Percentiles rank a stretch among this genome's conserved stretches.
phyloP scores from a whole-genome alignment of 2,888 invertebrate species.

The Scrobipalpa atriplicella region DNA sequence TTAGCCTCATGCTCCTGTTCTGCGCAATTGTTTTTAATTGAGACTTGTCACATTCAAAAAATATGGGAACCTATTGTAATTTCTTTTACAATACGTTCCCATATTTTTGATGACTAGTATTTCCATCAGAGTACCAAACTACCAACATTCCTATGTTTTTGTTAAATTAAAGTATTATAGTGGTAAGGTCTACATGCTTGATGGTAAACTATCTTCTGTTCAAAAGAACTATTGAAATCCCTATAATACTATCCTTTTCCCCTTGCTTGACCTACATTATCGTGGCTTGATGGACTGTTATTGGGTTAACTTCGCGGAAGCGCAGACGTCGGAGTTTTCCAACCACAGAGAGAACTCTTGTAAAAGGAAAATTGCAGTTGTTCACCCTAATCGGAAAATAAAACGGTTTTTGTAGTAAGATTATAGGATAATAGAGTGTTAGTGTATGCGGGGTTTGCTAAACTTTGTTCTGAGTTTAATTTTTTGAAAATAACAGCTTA shows the following conservation, averaged over 20 bases:
- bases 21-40: no score
- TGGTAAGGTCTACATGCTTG: background rate
- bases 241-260: background rate
- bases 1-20: no score
- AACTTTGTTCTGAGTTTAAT: no score
- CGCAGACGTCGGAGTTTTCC: slow-evolving; percentile 1
- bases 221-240: background rate
- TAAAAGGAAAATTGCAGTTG: slow-evolving; percentile 4
- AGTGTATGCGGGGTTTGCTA: no score
- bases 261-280: background rate
- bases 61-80: no score
- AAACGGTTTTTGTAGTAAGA: background rate
- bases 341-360: background rate
- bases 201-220: background rate
- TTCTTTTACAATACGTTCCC: no score
- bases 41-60: no score
- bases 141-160: no score
- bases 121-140: no score
- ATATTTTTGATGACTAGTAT: no score
- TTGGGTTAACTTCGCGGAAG: slow-evolving; percentile 18
- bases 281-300: background rate
- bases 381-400: background rate
- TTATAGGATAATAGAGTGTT: background rate
- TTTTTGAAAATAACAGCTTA: no score
- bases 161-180: no score